Evolutionary conservation across 2,113 vertebrate genomes (phyloP), one percentile per base, ranked within the genome.

Genomic region (Pholis gunnellus): DNA sequence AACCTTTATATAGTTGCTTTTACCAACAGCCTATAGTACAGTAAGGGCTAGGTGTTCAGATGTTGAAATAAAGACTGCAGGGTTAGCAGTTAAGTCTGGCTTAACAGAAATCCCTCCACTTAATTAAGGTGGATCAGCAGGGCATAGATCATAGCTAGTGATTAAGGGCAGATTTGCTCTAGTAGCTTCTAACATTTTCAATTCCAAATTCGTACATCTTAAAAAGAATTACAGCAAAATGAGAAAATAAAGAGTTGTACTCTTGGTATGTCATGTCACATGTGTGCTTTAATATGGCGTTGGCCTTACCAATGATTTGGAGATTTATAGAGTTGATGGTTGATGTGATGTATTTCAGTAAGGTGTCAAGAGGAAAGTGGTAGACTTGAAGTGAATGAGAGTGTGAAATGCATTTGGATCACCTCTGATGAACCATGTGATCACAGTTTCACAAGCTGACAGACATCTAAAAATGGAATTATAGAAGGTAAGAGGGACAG

Each of bases 351-450:
- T 44, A 54, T 73, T 76, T 68, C 15, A 6, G 17, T 22, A 34
- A 76, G 22, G 46, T 65, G 72, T 14, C 22, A 31, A 25, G 9
- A 42, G 18, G n/a, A 46, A 27, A 40, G 29, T 6, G 25, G n/a
- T 17, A 34, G 13, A 29, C 13, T 48, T 65, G 64, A 71, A 76
- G 27, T 76, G 52, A 78, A 25, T 69, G 15, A 31, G 44, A 2
- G 50, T 66, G 74, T 71, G 69, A 87, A 72, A 79, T 67, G 61
- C 38, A 76, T 72, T 74, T 36, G 15, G 67, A 52, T 52, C 64
- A 13, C 25, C 22, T 72, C 31, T 22, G 25, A 65, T 25, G 63
- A 63, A 78, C 6, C 31, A 75, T 54, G 69, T 46, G 42, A 84
- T 69, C 56, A 48, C 59, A 72, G 52, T 40, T 59, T 80, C 15